Conservation (phyloP, 2,797 vertebrate species). For the Danio kyathit region DNA sequence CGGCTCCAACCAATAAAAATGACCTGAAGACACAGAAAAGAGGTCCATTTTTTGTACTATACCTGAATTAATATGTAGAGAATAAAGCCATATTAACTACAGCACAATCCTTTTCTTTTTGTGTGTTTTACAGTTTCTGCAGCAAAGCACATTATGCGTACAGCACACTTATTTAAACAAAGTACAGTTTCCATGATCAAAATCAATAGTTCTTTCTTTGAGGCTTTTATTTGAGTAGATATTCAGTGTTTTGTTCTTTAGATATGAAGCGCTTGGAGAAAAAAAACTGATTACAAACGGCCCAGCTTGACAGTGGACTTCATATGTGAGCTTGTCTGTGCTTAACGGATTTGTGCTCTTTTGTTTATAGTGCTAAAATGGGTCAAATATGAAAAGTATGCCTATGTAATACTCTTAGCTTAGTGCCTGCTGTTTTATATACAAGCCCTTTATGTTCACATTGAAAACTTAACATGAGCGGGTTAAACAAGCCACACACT, state of each 20-base stretch:
- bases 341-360: slow-evolving; percentile 24
- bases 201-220: slow-evolving; percentile 2
- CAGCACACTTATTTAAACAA: background rate
- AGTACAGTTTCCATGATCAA: background rate
- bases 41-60: background rate
- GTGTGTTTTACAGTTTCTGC: background rate
- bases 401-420: slow-evolving; percentile 24
- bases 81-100: background rate
- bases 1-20: slow-evolving; percentile 87
- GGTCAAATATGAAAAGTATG: slow-evolving; percentile 39
- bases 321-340: slow-evolving; percentile 8
- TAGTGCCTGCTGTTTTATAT: slow-evolving; percentile 10
- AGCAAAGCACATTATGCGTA: background rate
- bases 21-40: slow-evolving; percentile 69
- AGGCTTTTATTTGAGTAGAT: background rate
- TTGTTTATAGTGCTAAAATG: slow-evolving; percentile 22
- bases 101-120: background rate
- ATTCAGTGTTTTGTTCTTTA: background rate
- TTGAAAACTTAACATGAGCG: background rate
- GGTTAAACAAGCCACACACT: slow-evolving; percentile 2
- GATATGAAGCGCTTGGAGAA: slow-evolving; percentile 1
- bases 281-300: slow-evolving; percentile 6
- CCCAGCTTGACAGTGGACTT: background rate
- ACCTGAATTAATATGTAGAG: background rate
- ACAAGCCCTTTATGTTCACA: slow-evolving; percentile 24